These are phyloP conservation scores for Heliconius charithonia DNA, from an alignment of 2,888 invertebrate genomes.

Conservation along the genomic window DNA sequence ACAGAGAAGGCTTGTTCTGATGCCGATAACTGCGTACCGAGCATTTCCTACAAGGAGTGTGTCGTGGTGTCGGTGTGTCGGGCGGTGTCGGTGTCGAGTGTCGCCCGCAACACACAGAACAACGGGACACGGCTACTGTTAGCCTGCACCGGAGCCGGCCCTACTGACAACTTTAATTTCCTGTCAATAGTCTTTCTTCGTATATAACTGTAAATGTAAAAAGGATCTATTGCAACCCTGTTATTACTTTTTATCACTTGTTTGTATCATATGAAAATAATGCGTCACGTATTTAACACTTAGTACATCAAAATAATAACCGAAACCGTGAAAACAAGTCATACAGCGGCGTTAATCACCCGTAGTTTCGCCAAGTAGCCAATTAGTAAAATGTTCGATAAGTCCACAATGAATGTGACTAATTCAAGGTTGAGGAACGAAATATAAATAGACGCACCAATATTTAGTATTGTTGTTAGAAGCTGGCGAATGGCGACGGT, in stretches of 20 bases:
- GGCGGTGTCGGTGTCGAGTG: conserved; percentile 48
- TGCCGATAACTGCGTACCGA: conserved; percentile 53
- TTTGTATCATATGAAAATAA: neutral
- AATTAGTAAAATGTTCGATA: conserved; percentile 58
- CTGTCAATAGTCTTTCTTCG: conserved; percentile 57
- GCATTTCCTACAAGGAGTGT: conserved; percentile 61
- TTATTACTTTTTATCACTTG: conserved; percentile 38
- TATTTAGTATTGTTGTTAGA: conserved; percentile 56
- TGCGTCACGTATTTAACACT: neutral
- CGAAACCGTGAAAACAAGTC: conserved; percentile 51
- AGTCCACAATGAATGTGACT: conserved; percentile 59
- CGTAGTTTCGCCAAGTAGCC: conserved; percentile 58
- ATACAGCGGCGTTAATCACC: conserved; percentile 55
- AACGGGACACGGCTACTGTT: conserved; percentile 67
- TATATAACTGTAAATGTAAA: conserved; percentile 50
- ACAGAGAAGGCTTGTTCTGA: conserved; percentile 55
- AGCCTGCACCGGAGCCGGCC: conserved; percentile 50
- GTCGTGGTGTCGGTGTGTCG: conserved; percentile 48
- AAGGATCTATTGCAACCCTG: conserved; percentile 46
- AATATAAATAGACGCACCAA: conserved; percentile 71
- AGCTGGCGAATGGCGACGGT: conserved; percentile 41
- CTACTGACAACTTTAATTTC: conserved; percentile 64
- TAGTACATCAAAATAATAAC: conserved; percentile 45
- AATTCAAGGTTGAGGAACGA: conserved; percentile 65
- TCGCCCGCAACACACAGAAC: conserved; percentile 49